Evolutionary conservation across 2,797 vertebrate species (phyloP).

Genomic region (Falco concolor): DNA sequence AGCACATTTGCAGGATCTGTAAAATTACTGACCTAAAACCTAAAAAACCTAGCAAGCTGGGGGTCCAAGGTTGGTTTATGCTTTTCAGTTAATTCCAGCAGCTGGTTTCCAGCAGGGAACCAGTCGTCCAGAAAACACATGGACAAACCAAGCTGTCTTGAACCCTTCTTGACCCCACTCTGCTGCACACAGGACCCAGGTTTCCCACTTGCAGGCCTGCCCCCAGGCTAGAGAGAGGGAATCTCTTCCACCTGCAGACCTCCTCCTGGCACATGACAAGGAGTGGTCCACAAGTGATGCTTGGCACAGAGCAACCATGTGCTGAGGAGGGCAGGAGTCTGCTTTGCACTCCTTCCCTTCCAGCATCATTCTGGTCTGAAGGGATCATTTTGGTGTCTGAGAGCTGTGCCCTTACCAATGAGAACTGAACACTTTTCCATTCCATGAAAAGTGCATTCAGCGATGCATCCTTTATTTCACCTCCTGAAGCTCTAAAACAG

Average conservation of each 20-base stretch:
- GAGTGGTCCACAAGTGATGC: rapidly evolving
- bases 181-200: neutral
- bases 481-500: neutral
- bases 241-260: neutral
- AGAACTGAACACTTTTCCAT: neutral
- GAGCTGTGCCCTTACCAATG: neutral
- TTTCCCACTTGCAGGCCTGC: neutral
- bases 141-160: neutral
- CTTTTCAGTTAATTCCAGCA: neutral
- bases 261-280: neutral
- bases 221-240: neutral
- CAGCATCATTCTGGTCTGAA: neutral
- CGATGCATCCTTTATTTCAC: neutral
- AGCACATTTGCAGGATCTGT: neutral
- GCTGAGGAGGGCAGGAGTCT: neutral
- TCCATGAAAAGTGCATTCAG: neutral
- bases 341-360: neutral
- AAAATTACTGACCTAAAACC: neutral
- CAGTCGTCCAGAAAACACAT: neutral
- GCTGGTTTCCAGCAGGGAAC: neutral
- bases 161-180: neutral
- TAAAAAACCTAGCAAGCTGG: neutral
- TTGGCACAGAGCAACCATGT: neutral
- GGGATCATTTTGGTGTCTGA: neutral
- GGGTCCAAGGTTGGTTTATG: neutral